A percentile compares a stretch with the other conserved stretches of the same genome.
Conservation (phyloP, 1,140 invertebrate genomes). For the Platyura marginata region DNA sequence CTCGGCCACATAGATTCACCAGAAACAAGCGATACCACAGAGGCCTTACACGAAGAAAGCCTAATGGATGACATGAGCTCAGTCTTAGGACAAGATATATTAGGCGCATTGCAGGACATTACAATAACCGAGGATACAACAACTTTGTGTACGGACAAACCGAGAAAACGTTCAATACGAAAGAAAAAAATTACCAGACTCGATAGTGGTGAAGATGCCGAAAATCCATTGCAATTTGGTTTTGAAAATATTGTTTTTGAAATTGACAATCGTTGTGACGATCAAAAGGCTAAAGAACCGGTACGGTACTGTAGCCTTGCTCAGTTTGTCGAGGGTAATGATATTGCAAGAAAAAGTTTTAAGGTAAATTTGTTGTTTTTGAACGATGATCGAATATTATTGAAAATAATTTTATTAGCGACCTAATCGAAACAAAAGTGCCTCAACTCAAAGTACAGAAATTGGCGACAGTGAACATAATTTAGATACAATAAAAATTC, state of each 20-base stretch:
- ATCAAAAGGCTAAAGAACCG: constrained; percentile 29
- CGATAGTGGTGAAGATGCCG: constrained; percentile 28
- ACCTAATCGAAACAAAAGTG: constrained; percentile 2
- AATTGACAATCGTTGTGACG: constrained; percentile 30
- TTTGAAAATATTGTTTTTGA: constrained; percentile 48
- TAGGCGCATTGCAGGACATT: constrained; percentile 39
- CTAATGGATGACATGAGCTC: constrained; percentile 57
- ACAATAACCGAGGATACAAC: constrained; percentile 46
- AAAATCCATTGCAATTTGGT: constrained; percentile 35
- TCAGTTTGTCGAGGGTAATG: constrained; percentile 59
- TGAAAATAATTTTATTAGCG: background rate
- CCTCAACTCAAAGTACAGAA: background rate
- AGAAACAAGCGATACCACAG: constrained; percentile 53
- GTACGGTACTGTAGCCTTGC: constrained; percentile 52
- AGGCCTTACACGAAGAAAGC: constrained; percentile 50
- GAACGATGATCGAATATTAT: too few relatives aligned
- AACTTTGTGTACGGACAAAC: constrained; percentile 35
- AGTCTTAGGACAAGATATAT: constrained; percentile 44
- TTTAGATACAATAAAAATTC: constrained; percentile 10
- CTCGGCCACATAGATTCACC: constrained; percentile 66
- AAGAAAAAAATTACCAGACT: constrained; percentile 27
- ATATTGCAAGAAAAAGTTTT: constrained; percentile 57
- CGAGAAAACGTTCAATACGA: constrained; percentile 21
- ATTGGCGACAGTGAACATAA: background rate
- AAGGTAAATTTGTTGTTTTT: constrained; percentile 22